These are phyloP conservation scores for Chrosomus eos DNA, from an alignment of 2,797 vertebrate genomes.

Conservation along the genomic window DNA sequence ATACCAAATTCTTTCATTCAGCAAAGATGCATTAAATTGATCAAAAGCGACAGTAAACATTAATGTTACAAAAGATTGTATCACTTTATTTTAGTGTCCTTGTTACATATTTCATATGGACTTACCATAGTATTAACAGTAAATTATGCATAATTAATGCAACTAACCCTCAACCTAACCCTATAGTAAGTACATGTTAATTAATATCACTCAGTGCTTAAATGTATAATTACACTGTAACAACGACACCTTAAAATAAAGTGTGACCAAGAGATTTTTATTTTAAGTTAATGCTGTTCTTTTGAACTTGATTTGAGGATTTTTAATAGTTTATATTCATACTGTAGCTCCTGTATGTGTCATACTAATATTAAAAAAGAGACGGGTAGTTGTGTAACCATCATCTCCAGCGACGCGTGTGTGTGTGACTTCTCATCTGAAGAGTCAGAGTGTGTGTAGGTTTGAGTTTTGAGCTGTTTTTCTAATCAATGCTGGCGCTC, in stretches of 20 bases:
- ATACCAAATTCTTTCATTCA: background rate
- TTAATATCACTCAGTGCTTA: no score
- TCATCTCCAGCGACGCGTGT: background rate
- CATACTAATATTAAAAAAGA: background rate
- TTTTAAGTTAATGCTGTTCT: background rate
- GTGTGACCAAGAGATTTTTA: background rate
- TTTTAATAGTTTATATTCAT: background rate
- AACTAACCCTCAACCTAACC: no score
- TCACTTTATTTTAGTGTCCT: no score
- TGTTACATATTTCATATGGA: no score
- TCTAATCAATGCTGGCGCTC: background rate
- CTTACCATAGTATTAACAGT: no score
- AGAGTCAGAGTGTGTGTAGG: background rate
- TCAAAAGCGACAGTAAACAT: background rate
- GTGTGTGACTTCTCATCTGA: no score
- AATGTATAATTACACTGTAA: no score
- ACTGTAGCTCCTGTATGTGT: background rate
- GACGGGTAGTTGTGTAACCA: background rate
- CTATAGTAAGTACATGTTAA: no score
- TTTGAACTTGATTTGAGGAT: no score
- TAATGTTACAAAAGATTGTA: no score
- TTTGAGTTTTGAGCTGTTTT: constrained; percentile 14
- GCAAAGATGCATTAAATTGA: background rate
- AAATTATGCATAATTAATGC: no score
- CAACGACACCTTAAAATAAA: no score